phyloP scores from a whole-genome alignment of 2,113 vertebrate genomes.

The Hystrix brachyura region DNA sequence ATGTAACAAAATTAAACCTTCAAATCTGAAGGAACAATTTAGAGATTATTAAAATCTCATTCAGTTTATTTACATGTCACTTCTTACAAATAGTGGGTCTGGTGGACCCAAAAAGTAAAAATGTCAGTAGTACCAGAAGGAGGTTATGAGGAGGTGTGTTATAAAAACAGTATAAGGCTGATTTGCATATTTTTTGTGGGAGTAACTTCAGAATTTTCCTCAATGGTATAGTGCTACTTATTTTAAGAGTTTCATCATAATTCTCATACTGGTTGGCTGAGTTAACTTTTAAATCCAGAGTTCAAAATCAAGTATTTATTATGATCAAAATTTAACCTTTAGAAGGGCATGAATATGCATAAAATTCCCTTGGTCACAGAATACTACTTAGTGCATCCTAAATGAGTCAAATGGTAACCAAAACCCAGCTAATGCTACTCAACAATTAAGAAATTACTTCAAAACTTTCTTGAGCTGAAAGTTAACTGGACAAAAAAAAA shows the following conservation, averaged over 20 bases:
- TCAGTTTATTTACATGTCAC: conserved; percentile 26
- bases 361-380: neutral
- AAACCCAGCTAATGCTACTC: conserved; percentile 59
- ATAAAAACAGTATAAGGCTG: neutral
- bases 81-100: conserved; percentile 21
- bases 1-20: conserved; percentile 25
- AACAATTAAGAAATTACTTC: conserved; percentile 70
- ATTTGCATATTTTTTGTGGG: conserved; percentile 50
- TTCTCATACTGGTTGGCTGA: conserved; percentile 61
- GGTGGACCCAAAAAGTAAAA: conserved; percentile 38
- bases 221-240: neutral
- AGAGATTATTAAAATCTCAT: conserved; percentile 63
- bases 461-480: conserved; percentile 57
- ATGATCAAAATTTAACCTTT: conserved; percentile 65
- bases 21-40: conserved; percentile 24
- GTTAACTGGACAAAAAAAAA: conserved; percentile 57
- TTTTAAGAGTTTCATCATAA: conserved; percentile 54
- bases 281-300: conserved; percentile 62
- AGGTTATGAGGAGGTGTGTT: neutral
- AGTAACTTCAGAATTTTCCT: conserved; percentile 66
- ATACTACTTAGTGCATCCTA: conserved; percentile 35
- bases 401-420: conserved; percentile 50
- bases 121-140: conserved; percentile 52
- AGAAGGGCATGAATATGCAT: conserved; percentile 16
- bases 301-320: conserved; percentile 69